Evolutionary conservation across 2,888 invertebrate species (phyloP), one percentile per base, ranked within the genome.

Genomic region (Blastobasis lacticolella): DNA sequence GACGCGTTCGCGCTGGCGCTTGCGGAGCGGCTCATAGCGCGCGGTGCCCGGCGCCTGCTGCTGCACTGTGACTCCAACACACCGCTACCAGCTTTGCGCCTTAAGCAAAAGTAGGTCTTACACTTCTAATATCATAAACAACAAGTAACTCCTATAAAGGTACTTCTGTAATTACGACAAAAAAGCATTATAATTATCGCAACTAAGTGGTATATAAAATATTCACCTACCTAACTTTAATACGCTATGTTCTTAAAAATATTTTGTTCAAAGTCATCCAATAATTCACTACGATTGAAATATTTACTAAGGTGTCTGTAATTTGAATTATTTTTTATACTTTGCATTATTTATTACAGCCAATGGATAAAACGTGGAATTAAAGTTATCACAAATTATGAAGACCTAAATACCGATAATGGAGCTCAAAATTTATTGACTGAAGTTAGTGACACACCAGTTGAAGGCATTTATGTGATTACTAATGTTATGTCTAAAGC

Each of bases 1-100:
- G 64, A 65, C 9, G 36, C 52, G 1, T 58, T 70, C 6, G 71
- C 69, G 0, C 41, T 75, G 0, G 66, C 68, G 10, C 43, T 78
- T 3, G 67, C 66, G 0, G 67, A 74, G 4, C 64, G 60, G 46
- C 57, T 80, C 7, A 60, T 78, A 2, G 56, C 53, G 4, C 66
- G 71, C 5, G 81, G 81, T 1, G 78, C 73, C 4, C 67, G 47
- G 36, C 71, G 67, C n/a, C 48, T 78, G 2, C 53, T 54, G 23
- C 37, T 78, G 4, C 61, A 69, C 37, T 57, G 58, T 37, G 49
- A 49, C 36, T 37, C 58, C 5, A 5, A 53, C 9, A 46, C 56
- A 36, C 49, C 54, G 38, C 60, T 65, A 23, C 10, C 52, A 6
- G 10, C 40, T 45, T 49, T 66, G 7, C 51, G 56, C 6, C 57